Evolutionary conservation across 1,140 invertebrate species (phyloP).

Genomic region (Bombus terrestris): DNA sequence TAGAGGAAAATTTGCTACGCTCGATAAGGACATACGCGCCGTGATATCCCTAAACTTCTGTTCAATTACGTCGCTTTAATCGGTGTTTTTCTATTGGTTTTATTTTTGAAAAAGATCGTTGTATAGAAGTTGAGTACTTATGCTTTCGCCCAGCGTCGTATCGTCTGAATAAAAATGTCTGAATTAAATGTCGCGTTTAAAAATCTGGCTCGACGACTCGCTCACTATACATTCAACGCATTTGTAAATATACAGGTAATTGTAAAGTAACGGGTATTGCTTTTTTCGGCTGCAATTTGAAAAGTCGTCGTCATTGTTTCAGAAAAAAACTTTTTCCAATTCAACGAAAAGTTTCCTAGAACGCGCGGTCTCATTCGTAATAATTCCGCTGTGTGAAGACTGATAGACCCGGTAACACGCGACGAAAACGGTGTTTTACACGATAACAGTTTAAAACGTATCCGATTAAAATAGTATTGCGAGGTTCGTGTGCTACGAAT

Average conservation of each 20-base stretch:
- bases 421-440: constrained; percentile 27
- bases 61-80: background rate
- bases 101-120: background rate
- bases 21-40: constrained; percentile 7
- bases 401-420: constrained; percentile 65
- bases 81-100: background rate
- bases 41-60: background rate
- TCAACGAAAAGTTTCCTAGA: constrained; percentile 42
- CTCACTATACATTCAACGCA: constrained; percentile 23
- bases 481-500: background rate
- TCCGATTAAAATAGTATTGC: background rate
- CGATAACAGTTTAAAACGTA: constrained; percentile 1
- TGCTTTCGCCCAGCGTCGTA: background rate
- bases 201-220: constrained; percentile 1
- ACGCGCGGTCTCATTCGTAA: constrained; percentile 62
- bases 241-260: constrained; percentile 54
- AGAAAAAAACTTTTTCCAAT: constrained; percentile 38
- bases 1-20: background rate
- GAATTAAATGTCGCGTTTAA: background rate
- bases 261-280: constrained; percentile 21
- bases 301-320: constrained; percentile 32
- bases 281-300: constrained; percentile 32
- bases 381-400: constrained; percentile 69
- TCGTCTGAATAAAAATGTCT: background rate
- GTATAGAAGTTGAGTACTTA: background rate